These are phyloP conservation scores for Gobius niger DNA, from an alignment of 2,113 vertebrate genomes.

Conservation along the genomic window DNA sequence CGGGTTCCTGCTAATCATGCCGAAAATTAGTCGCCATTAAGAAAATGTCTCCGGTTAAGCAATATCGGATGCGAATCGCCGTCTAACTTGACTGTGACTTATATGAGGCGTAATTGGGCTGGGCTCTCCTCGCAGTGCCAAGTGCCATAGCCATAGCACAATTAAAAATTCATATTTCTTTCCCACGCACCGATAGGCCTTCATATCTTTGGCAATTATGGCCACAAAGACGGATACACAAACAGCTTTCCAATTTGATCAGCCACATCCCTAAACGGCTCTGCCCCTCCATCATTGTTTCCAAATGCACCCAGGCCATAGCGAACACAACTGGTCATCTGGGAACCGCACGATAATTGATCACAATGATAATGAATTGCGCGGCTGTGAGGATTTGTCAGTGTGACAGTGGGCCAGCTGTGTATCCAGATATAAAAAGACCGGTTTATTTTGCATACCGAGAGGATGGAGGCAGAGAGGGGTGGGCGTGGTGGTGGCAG, in stretches of 20 bases:
- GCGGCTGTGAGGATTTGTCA: constrained; percentile 52
- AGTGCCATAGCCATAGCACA: background rate
- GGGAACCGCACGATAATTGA: constrained; percentile 62
- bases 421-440: constrained; percentile 56
- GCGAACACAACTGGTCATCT: constrained; percentile 54
- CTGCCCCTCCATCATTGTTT: constrained; percentile 17
- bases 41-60: no score
- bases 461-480: constrained; percentile 14
- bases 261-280: constrained; percentile 30
- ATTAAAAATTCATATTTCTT: background rate
- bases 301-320: constrained; percentile 29
- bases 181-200: background rate
- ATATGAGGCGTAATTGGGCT: background rate
- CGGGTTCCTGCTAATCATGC: no score
- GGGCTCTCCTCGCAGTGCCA: background rate
- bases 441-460: constrained; percentile 48
- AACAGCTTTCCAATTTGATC: background rate
- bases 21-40: no score
- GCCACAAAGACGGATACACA: background rate
- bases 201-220: background rate
- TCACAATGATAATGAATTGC: constrained; percentile 57
- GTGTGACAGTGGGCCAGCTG: constrained; percentile 64
- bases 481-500: constrained; percentile 32
- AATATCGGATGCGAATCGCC: background rate
- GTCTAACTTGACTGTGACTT: background rate